Conservation (phyloP, 2,113 vertebrate species). For the Mesembrinibis cayennensis region DNA sequence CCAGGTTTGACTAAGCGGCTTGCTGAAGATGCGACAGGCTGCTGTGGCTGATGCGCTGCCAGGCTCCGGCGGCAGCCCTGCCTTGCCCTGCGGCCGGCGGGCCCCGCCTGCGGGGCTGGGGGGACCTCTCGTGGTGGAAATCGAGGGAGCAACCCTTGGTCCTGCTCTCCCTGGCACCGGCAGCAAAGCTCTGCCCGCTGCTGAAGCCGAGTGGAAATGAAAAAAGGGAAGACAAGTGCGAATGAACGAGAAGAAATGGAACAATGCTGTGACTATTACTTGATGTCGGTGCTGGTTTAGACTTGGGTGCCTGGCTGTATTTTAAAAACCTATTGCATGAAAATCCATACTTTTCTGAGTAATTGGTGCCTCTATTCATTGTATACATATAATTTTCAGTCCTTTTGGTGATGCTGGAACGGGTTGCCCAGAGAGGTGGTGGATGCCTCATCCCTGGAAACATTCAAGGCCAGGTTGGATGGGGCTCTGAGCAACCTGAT, state of each 20-base stretch:
- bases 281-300: neutral
- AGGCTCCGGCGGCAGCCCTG: neutral
- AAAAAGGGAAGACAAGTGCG: accelerated
- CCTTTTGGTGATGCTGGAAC: neutral
- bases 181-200: neutral
- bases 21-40: accelerated
- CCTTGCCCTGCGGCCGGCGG: neutral
- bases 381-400: neutral
- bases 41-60: accelerated
- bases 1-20: accelerated
- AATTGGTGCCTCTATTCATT: neutral
- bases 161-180: accelerated
- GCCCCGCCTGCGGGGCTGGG: neutral
- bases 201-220: neutral
- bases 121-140: conserved; percentile 49
- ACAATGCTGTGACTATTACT: accelerated
- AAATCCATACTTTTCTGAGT: neutral
- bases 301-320: neutral
- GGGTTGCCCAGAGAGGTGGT: no score
- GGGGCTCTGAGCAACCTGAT: no score
- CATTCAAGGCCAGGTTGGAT: no score
- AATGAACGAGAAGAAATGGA: neutral
- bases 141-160: accelerated
- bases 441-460: no score
- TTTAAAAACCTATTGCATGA: neutral